These are phyloP conservation scores for Oegoconia quadripuncta DNA, from an alignment of 2,888 invertebrate species.

Conservation along the genomic window DNA sequence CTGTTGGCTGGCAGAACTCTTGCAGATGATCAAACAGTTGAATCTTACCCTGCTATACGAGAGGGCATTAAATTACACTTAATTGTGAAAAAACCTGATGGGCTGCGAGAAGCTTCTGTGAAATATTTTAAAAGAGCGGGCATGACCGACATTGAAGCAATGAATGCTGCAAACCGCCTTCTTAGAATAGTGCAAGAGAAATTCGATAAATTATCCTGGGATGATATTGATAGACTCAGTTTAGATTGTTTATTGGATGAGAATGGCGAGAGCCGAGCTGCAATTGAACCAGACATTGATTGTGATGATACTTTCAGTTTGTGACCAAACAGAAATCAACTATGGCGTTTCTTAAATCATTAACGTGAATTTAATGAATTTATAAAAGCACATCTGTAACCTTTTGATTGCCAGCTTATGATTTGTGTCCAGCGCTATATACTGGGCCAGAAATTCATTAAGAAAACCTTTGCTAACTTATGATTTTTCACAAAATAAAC, in stretches of 20 bases:
- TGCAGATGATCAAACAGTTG: slow-evolving; percentile 84
- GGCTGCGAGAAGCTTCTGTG: slow-evolving; percentile 77
- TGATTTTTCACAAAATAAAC: too few relatives aligned
- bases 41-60: slow-evolving; percentile 84
- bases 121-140: slow-evolving; percentile 81
- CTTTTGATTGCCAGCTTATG: too few relatives aligned
- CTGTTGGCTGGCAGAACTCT: slow-evolving; percentile 85
- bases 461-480: too few relatives aligned
- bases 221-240: slow-evolving; percentile 79
- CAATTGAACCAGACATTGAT: slow-evolving; percentile 35
- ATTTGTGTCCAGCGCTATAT: too few relatives aligned
- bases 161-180: slow-evolving; percentile 78
- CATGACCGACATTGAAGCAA: slow-evolving; percentile 81
- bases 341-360: not conserved
- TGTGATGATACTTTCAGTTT: slow-evolving; percentile 24
- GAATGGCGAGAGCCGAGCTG: slow-evolving; percentile 27
- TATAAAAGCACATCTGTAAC: too few relatives aligned
- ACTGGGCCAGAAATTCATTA: too few relatives aligned
- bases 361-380: not conserved
- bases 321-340: not conserved
- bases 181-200: slow-evolving; percentile 75
- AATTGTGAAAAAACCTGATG: slow-evolving; percentile 83
- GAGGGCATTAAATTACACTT: slow-evolving; percentile 87
- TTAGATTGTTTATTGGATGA: slow-evolving; percentile 50
- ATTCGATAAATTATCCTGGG: slow-evolving; percentile 76